Percentiles rank a stretch among this genome's conserved stretches.
phyloP scores from a whole-genome alignment of 2,113 vertebrate species.

The Tetrao urogallus region DNA sequence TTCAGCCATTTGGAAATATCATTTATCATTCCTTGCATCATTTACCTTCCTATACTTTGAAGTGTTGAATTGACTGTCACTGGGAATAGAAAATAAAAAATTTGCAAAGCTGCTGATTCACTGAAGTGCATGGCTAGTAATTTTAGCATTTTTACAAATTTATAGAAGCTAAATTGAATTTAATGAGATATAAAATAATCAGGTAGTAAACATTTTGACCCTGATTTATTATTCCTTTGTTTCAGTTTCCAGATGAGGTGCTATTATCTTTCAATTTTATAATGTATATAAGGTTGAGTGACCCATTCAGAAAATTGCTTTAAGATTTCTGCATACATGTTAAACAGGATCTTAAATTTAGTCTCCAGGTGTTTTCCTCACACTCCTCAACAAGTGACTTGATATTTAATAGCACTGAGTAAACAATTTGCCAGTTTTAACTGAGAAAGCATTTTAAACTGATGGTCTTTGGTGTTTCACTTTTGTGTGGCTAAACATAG shows the following conservation, averaged over 20 bases:
- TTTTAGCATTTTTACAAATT: constrained; percentile 51
- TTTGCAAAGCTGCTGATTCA: constrained; percentile 38
- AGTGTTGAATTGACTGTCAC: constrained; percentile 87
- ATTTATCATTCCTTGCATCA: constrained; percentile 86
- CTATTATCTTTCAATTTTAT: background rate
- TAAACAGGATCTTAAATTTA: background rate
- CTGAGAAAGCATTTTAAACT: background rate
- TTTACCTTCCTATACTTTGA: constrained; percentile 84
- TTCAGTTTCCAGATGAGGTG: background rate
- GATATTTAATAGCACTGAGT: background rate
- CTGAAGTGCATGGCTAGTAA: constrained; percentile 40
- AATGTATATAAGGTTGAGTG: background rate
- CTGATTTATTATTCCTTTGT: constrained; percentile 20
- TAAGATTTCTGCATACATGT: background rate
- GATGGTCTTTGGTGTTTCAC: background rate
- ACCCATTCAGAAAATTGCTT: background rate
- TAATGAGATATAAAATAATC: constrained; percentile 31
- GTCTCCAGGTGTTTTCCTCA: background rate
- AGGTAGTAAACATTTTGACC: constrained; percentile 15
- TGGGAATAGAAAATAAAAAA: constrained; percentile 74
- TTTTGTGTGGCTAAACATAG: background rate
- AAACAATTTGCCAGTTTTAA: background rate
- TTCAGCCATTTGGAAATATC: constrained; percentile 79
- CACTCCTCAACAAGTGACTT: background rate
- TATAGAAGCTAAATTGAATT: background rate